These are phyloP conservation scores for Parelbella ahira DNA, from an alignment of 2,888 invertebrate species.

Conservation along the genomic window DNA sequence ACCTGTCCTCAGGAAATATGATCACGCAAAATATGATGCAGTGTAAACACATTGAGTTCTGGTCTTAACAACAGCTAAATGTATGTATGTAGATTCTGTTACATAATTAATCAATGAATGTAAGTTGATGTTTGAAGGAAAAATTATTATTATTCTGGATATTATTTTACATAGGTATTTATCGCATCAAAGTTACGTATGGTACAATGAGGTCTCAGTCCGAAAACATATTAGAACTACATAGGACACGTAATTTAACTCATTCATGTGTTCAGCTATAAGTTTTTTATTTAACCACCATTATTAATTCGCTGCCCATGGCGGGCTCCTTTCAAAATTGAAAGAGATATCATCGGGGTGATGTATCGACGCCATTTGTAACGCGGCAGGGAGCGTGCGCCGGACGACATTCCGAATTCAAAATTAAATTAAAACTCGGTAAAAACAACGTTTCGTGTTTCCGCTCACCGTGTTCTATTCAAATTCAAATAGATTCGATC, in stretches of 20 bases:
- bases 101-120: too few relatives aligned
- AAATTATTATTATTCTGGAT: too few relatives aligned
- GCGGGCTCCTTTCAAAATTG: slow-evolving; percentile 67
- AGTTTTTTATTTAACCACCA: slow-evolving; percentile 47
- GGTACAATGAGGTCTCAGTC: too few relatives aligned
- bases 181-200: too few relatives aligned
- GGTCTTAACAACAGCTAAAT: too few relatives aligned
- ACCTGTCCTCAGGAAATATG: too few relatives aligned
- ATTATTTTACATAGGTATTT: too few relatives aligned
- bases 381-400: slow-evolving; percentile 64
- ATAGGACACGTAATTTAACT: slow-evolving; percentile 36
- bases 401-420: slow-evolving; percentile 69
- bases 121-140: too few relatives aligned
- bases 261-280: slow-evolving; percentile 47
- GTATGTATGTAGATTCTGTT: too few relatives aligned
- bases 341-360: slow-evolving; percentile 79
- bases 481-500: slow-evolving; percentile 62
- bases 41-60: too few relatives aligned
- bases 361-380: slow-evolving; percentile 77
- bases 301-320: slow-evolving; percentile 67
- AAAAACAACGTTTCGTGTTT: slow-evolving; percentile 69
- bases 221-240: too few relatives aligned
- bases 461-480: slow-evolving; percentile 53
- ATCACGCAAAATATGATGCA: too few relatives aligned
- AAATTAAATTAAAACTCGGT: slow-evolving; percentile 77